Evolutionary conservation across 2,888 invertebrate species (phyloP), one percentile per base, ranked within the genome.

Genomic region (Hermaeophaga mercurialis): DNA sequence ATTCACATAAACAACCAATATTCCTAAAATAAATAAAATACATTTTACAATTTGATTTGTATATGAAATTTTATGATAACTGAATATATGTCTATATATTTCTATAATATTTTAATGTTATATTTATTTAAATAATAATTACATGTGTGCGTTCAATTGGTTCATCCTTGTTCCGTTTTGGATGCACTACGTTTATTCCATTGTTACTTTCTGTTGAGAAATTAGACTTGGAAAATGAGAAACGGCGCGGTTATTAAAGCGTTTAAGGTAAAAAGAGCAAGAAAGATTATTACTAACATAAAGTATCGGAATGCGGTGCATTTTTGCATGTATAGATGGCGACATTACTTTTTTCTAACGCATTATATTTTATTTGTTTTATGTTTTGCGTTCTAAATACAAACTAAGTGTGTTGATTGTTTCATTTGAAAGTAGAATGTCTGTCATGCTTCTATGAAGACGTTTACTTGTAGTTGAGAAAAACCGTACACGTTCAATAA

Each of bases 301-400:
- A 11, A 45, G 28, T 43, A 58, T 58, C 22, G 39, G 58, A 58
- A 58, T 54, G 58, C 54, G 41, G 50, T 24, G 46, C 54, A 58
- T 54, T 54, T 54, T 58, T 44, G 43, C 57, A 57, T 53, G 57
- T 47, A 36, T 47, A 43, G 19, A 47, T 28, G 43, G 48, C 34
- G 55, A 55, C 55, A 55, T 55, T 55, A 31, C 36, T 43, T 49
- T 49, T 44, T 41, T 19, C 15, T 18, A 44, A 34, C 18, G 36
- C 44, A 26, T 43, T 43, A 47, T 46, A 19, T 11, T 22, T 28
- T 33, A 43, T 48, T 48, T 47, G 17, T 46, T 36, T 47, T 36
- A 36, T 14, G 15, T 15, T 36, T 36, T 38, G 28, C 38, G 48
- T 38, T 38, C 50, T 52, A 52, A 43, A 52, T 52, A 34, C 19